phyloP scores from a whole-genome alignment of 2,888 invertebrate genomes.

The Melanargia galathea region DNA sequence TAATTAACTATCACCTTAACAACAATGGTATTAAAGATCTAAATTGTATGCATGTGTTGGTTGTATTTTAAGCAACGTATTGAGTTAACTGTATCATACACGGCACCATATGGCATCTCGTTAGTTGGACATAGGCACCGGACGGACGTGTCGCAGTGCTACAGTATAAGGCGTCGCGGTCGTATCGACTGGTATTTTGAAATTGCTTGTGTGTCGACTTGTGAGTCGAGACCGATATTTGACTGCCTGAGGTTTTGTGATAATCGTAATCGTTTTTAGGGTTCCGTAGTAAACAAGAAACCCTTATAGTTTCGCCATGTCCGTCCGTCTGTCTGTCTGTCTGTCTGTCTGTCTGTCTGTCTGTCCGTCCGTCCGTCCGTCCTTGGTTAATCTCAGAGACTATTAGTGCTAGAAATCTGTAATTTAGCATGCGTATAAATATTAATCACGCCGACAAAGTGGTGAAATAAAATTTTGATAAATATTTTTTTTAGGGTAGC shows the following conservation, averaged over 20 bases:
- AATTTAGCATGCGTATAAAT: too few species aligned
- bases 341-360: too few species aligned
- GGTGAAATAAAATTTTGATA: too few species aligned
- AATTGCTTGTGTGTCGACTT: slow-evolving; percentile 10
- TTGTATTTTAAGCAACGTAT: slow-evolving; percentile 37
- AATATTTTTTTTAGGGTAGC: too few species aligned
- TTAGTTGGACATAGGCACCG: slow-evolving; percentile 57
- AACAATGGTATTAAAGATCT: slow-evolving; percentile 38
- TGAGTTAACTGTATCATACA: slow-evolving; percentile 56
- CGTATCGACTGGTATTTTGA: slow-evolving; percentile 46
- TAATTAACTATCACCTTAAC: slow-evolving; percentile 17
- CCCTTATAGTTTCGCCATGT: too few species aligned
- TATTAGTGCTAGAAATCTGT: too few species aligned
- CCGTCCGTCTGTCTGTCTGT: too few species aligned
- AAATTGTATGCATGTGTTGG: slow-evolving; percentile 42
- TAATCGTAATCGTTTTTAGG: too few species aligned
- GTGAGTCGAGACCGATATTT: background rate
- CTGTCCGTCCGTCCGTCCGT: too few species aligned
- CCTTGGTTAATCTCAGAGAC: too few species aligned
- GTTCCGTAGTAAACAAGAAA: too few species aligned
- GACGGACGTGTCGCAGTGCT: slow-evolving; percentile 53
- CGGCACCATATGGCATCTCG: slow-evolving; percentile 67
- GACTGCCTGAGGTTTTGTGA: background rate
- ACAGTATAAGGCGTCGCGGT: slow-evolving; percentile 48
- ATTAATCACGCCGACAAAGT: too few species aligned